phyloP scores from a whole-genome alignment of 2,888 invertebrate species.

The Invenusta paracnida region DNA sequence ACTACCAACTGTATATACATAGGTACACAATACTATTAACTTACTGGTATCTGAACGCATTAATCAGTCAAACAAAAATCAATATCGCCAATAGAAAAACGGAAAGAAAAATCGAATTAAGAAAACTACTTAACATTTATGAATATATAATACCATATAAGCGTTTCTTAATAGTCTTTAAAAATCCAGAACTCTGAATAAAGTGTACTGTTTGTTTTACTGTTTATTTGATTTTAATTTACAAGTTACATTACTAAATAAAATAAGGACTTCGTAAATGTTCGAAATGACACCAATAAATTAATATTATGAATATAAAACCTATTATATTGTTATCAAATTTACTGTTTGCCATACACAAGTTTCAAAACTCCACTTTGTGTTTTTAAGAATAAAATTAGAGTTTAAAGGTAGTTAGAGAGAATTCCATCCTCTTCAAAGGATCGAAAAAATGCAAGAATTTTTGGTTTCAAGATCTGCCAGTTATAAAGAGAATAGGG shows the following conservation, averaged over 20 bases:
- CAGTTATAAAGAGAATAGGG: not conserved
- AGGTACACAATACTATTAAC: not conserved
- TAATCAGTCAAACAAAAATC: too few relatives aligned
- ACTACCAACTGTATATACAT: not conserved
- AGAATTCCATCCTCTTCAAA: not conserved
- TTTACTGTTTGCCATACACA: too few relatives aligned
- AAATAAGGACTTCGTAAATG: not conserved
- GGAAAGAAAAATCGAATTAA: too few relatives aligned
- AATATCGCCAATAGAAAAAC: too few relatives aligned
- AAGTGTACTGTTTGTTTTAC: not conserved
- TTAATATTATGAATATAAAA: not conserved
- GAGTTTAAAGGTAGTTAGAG: not conserved
- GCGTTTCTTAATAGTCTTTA: too few relatives aligned
- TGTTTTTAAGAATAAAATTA: too few relatives aligned
- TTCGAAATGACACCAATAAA: slow-evolving; percentile 3
- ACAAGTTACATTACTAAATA: not conserved
- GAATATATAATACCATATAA: too few relatives aligned
- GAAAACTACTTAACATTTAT: too few relatives aligned
- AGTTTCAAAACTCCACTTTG: too few relatives aligned
- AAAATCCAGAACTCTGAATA: too few relatives aligned
- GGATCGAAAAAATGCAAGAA: not conserved
- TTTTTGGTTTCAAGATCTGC: not conserved
- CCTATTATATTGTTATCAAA: too few relatives aligned
- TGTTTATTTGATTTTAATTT: not conserved
- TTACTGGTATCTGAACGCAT: slow-evolving; percentile 25